Base-by-base conservation (phyloP, 64 coral and sea anemone genomes). In the Montipora foliosa region DNA sequence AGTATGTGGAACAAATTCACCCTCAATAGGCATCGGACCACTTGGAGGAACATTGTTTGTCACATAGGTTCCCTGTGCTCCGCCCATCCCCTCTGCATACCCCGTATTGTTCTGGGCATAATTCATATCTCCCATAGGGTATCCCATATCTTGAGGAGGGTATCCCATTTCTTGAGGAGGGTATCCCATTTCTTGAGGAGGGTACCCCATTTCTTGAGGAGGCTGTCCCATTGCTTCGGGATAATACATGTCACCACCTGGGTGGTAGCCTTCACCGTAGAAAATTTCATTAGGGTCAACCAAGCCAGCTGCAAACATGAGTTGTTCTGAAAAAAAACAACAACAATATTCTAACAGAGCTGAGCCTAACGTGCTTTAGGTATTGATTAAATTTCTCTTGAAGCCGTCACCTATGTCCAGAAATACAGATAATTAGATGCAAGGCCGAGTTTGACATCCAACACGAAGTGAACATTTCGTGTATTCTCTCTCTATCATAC, bases 281-380 rank as follows among this genome's bases (percentile, higher is more conserved):
- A 72, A 72, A 44, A 86, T 86, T 1, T 70, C 44, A 86, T 86
- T 45, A 17, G 82, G 62, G 47, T 86, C 82, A 16, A 70, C 67
- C 46, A 86, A 10, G 15, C 67, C 66, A 16, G 67, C 82, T 13
- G 82, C 25, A 49, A 50, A n/a, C 62, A 50, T 71, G 14, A 71
- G 8, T 86, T 86, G 82, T 71, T 86, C 82, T 86, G 8, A 45
- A 72, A 50, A 70, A 12, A 45, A 64, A 49, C 16, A 83, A 8
- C 3, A 16, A 47, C 69, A 5, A 69, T 16, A 67, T 64, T 64
- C 9, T 12, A 14, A 12, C 9, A 64, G 61, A 55, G 52, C 4
- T 10, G 5, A 55, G 52, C 5, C 52, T 55, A 37, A 37, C 37
- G 37, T 37, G 37, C 37, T 37, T 37, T 37, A 37, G 37, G 37